phyloP scores from a whole-genome alignment of 1,140 invertebrate species.

The Tenebrio molitor region DNA sequence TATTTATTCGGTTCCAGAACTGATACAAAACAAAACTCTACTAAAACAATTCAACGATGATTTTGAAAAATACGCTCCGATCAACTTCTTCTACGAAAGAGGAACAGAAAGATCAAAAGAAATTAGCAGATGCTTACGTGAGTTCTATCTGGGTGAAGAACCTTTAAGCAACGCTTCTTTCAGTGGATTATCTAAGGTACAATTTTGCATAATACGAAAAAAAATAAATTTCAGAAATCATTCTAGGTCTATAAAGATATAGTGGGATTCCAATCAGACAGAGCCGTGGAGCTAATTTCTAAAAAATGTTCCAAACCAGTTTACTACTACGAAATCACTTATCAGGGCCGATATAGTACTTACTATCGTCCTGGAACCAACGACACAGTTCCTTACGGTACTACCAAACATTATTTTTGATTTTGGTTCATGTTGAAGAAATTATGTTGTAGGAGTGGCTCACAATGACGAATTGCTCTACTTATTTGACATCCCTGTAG shows the following conservation, averaged over 20 bases:
- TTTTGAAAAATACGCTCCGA: constrained; percentile 69
- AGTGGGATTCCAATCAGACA: constrained; percentile 68
- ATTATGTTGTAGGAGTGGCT: constrained; percentile 62
- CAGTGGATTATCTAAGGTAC: constrained; percentile 56
- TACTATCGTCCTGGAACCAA: too few relatives aligned
- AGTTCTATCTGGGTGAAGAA: constrained; percentile 65
- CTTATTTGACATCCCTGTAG: constrained; percentile 61
- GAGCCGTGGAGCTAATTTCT: constrained; percentile 68
- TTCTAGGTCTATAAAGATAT: constrained; percentile 68
- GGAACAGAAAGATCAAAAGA: constrained; percentile 65
- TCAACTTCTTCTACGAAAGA: constrained; percentile 70
- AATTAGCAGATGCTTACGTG: constrained; percentile 67
- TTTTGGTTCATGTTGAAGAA: too few relatives aligned
- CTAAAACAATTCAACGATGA: constrained; percentile 67
- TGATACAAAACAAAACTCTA: constrained; percentile 61
- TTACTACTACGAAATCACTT: constrained; percentile 72
- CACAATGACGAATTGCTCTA: constrained; percentile 68
- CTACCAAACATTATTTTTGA: too few relatives aligned
- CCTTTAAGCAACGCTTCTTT: constrained; percentile 13
- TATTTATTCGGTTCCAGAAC: constrained; percentile 44
- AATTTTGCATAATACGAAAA: too few relatives aligned
- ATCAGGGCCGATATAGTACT: constrained; percentile 70
- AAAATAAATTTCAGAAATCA: too few relatives aligned
- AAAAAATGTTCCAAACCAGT: constrained; percentile 66
- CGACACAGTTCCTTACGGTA: too few relatives aligned